phyloP scores from a whole-genome alignment of 2,113 vertebrate genomes.

The Lophius piscatorius region DNA sequence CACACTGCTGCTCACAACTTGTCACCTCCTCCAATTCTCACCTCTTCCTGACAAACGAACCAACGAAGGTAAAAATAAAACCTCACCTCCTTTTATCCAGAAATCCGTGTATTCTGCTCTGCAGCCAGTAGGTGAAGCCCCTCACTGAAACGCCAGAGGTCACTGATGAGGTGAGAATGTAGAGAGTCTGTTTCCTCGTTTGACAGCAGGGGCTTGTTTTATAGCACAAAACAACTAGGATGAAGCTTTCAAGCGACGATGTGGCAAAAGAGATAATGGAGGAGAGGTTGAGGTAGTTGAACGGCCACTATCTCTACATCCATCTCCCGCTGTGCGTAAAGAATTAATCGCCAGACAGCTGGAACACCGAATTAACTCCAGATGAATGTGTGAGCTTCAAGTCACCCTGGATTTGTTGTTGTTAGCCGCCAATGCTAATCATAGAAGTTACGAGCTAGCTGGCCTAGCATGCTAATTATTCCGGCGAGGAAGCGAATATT shows the following conservation, averaged over 20 bases:
- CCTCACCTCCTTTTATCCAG: no score
- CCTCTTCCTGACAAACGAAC: no score
- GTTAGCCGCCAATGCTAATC: conserved; percentile 66
- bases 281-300: conserved; percentile 29
- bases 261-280: conserved; percentile 24
- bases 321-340: background rate
- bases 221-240: conserved; percentile 62
- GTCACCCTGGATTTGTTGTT: conserved; percentile 64
- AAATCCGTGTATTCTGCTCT: no score
- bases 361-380: conserved; percentile 35
- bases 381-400: conserved; percentile 37
- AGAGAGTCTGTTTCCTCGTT: conserved; percentile 37
- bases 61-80: no score
- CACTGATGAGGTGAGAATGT: conserved; percentile 67
- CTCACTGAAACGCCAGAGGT: conserved; percentile 59
- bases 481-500: conserved; percentile 1
- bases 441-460: conserved; percentile 66
- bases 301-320: background rate
- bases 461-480: conserved; percentile 53
- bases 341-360: background rate
- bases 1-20: no score
- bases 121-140: no score
- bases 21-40: no score
- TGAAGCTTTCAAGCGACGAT: conserved; percentile 47
- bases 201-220: conserved; percentile 66